A percentile compares a stretch with the other conserved stretches of the same genome.
phyloP scores from a whole-genome alignment of 2,888 invertebrate species.

The Drosophila multiciliata region DNA sequence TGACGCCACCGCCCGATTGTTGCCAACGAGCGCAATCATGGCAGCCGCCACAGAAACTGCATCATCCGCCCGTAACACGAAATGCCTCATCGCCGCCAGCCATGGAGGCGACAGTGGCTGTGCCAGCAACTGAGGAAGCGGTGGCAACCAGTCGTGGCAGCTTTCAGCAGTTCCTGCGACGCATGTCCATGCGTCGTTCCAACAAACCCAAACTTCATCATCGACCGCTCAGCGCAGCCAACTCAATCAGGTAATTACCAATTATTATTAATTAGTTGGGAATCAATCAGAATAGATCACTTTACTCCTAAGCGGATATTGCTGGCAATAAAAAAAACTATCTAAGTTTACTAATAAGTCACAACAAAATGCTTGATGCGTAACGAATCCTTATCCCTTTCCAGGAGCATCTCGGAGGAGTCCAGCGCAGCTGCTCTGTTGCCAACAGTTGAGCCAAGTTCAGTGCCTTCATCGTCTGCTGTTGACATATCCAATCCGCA shows the following conservation, averaged over 20 bases:
- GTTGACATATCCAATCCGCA: conserved; percentile 50
- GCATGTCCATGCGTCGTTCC: conserved; percentile 84
- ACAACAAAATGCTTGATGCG: conserved; percentile 9
- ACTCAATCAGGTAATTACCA: conserved; percentile 84
- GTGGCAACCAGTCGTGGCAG: conserved; percentile 67
- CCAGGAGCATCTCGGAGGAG: conserved; percentile 82
- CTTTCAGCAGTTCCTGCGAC: conserved; percentile 84
- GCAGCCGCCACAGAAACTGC: conserved; percentile 72
- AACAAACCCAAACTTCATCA: conserved; percentile 78
- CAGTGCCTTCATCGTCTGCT: conserved; percentile 54
- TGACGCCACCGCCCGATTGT: conserved; percentile 19
- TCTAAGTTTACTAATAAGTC: not conserved
- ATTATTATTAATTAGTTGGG: not conserved
- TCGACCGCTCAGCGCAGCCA: conserved; percentile 80
- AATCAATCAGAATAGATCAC: not conserved
- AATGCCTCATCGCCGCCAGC: conserved; percentile 86
- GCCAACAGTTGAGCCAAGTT: conserved; percentile 70
- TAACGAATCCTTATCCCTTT: not conserved
- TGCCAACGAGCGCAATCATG: conserved; percentile 81
- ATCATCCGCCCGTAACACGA: conserved; percentile 85
- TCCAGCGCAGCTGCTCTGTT: conserved; percentile 61
- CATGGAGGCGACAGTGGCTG: conserved; percentile 51
- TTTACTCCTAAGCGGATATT: not conserved
- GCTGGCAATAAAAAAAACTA: not conserved
- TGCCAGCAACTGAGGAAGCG: conserved; percentile 4